A percentile compares a stretch with the other conserved stretches of the same genome.
Evolutionary conservation across 2,888 invertebrate species (phyloP).

Genomic region (Trisateles emortualis): DNA sequence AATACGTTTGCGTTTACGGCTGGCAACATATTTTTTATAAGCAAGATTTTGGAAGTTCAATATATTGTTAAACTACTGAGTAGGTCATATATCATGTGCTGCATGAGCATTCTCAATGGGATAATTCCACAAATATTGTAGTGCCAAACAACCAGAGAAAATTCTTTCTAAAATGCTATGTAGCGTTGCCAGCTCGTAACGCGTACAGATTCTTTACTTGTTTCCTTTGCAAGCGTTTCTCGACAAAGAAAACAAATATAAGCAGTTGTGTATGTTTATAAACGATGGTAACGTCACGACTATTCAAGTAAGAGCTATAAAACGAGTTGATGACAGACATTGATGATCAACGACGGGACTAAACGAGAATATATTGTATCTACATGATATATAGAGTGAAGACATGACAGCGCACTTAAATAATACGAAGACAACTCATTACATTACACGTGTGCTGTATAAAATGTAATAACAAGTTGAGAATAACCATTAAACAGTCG

Average conservation of each 20-base stretch:
- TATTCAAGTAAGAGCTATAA: constrained; percentile 11
- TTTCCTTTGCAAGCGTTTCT: constrained; percentile 14
- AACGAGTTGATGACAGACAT: constrained; percentile 5
- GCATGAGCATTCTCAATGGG: too few relatives aligned
- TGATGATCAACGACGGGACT: background rate
- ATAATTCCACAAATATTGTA: too few relatives aligned
- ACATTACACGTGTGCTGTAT: background rate
- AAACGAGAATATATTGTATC: constrained; percentile 4
- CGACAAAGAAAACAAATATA: constrained; percentile 21
- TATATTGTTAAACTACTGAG: too few relatives aligned
- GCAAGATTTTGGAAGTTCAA: too few relatives aligned
- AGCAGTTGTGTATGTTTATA: constrained; percentile 20
- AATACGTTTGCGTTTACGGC: too few relatives aligned
- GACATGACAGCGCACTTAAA: background rate
- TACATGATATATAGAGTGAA: background rate
- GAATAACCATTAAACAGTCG: too few relatives aligned
- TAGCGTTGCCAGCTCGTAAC: too few relatives aligned
- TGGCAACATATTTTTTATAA: too few relatives aligned
- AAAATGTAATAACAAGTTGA: background rate
- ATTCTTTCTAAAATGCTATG: too few relatives aligned
- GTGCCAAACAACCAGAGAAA: too few relatives aligned
- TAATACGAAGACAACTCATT: constrained; percentile 1
- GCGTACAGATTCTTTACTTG: background rate
- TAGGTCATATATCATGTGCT: too few relatives aligned
- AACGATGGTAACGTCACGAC: constrained; percentile 4